Evolutionary conservation across 2,888 invertebrate genomes (phyloP), one percentile per base, ranked within the genome.

Genomic region (Sphaerophoria rueppellii): DNA sequence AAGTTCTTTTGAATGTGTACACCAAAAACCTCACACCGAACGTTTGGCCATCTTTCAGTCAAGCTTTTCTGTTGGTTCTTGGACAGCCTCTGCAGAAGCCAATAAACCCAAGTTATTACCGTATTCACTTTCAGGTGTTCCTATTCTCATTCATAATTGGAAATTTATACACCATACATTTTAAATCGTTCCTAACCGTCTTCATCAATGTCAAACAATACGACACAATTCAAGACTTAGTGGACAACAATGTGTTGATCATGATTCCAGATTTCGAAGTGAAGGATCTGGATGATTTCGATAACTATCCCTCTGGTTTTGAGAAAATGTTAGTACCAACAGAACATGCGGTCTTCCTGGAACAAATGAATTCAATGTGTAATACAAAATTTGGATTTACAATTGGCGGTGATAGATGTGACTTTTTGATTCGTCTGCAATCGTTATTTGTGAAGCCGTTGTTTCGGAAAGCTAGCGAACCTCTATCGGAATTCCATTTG

Each of bases 171-270:
- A n/a, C 6, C 12, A 71, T 77, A 14, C 16, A 63, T 37, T 61
- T 77, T 4, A 70, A 61, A 40, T 77, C 77, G 4, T 77, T 61
- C 14, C 35, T 70, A 7, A 70, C 77, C 0, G 77, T 77, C 32
- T 61, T 46, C n/a, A 55, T 77, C 1, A 48, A 70, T 9, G 48
- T 70, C 4, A 61, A 63, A 6, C 77, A 77, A 14, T 70, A 46
- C 24, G 61, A 77, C 4, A 77, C 70, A 9, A 48, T 70, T 4
- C 32, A 77, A 14, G 77, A 77, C 1, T 32, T 77, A 14, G 3
- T 70, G 14, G 70, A 63, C 24, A 48, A 71, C 16, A 54, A 77
- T 11, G 48, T 77, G 0, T 32, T 5, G 3, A 61, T 77, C 0
- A 32, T 71, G 55, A 55, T 77, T 14, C 16, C 55, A 0, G 46